These are phyloP conservation scores for Gambelia wislizenii DNA, from an alignment of 2,797 vertebrate genomes.

Conservation along the genomic window DNA sequence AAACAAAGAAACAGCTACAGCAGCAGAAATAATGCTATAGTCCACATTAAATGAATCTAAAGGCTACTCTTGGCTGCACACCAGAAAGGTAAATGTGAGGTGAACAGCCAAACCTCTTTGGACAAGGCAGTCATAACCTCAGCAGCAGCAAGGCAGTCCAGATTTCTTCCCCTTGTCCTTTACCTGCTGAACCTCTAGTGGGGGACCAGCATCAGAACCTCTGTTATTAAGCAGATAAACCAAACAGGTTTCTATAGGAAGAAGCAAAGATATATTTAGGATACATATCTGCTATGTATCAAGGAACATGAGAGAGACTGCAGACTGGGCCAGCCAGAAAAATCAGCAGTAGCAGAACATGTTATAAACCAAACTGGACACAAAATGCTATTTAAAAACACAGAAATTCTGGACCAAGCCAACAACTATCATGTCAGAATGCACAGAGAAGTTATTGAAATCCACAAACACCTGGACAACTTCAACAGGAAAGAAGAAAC, in stretches of 20 bases:
- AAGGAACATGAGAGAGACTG: no score
- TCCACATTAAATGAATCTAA: not conserved
- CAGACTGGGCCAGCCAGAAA: no score
- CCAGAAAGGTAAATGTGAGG: not conserved
- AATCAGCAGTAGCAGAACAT: no score
- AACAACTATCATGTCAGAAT: no score
- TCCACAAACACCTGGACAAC: no score
- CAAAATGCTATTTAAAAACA: no score
- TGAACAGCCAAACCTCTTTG: not conserved
- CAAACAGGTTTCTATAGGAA: not conserved
- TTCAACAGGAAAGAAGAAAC: no score
- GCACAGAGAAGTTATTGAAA: no score
- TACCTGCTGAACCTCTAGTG: not conserved
- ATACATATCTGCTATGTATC: not conserved
- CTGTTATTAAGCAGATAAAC: not conserved
- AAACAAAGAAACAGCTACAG: not conserved
- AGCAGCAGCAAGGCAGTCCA: not conserved
- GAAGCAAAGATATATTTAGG: not conserved
- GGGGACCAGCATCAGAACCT: no score
- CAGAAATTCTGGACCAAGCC: no score
- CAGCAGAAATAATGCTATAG: not conserved
- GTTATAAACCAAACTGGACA: no score
- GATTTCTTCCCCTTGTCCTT: not conserved
- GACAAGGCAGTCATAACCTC: not conserved
- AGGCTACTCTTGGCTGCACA: not conserved